phyloP scores from a whole-genome alignment of 2,113 vertebrate genomes.

The Nematolebias whitei region DNA sequence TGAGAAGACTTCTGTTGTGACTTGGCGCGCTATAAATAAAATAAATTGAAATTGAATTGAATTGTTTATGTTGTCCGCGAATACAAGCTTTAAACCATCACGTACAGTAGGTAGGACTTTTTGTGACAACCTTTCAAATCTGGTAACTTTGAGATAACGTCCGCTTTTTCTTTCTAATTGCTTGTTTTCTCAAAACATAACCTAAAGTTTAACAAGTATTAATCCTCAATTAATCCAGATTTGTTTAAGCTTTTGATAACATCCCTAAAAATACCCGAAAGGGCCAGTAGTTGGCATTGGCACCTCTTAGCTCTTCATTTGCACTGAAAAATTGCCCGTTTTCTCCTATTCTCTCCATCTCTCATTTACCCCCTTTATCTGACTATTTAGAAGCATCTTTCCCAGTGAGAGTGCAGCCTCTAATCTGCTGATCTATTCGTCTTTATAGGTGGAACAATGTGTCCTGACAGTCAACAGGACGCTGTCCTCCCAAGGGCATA shows the following conservation, averaged over 20 bases:
- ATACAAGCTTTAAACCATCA: too few species aligned
- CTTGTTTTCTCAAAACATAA: too few species aligned
- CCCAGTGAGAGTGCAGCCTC: slow-evolving; percentile 15
- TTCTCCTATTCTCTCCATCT: not conserved
- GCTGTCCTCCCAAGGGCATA: slow-evolving; percentile 59
- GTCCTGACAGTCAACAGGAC: slow-evolving; percentile 62
- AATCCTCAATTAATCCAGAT: not conserved
- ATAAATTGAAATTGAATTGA: too few species aligned
- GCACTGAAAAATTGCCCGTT: not conserved
- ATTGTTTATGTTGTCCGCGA: too few species aligned
- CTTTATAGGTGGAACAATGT: slow-evolving; percentile 68
- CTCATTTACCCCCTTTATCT: slow-evolving; percentile 10
- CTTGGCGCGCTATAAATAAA: too few species aligned
- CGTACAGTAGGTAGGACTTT: too few species aligned
- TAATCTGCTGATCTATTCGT: slow-evolving; percentile 62
- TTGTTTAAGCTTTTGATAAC: not conserved
- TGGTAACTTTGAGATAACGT: too few species aligned
- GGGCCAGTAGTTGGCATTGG: not conserved
- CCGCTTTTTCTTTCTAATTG: not conserved
- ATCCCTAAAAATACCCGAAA: not conserved
- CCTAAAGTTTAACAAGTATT: too few species aligned
- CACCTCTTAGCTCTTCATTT: not conserved
- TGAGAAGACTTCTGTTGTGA: too few species aligned
- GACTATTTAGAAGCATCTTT: slow-evolving; percentile 23
- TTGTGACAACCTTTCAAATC: not conserved